Evolutionary conservation across 2,888 invertebrate species (phyloP).

Genomic region (Sesia apiformis): DNA sequence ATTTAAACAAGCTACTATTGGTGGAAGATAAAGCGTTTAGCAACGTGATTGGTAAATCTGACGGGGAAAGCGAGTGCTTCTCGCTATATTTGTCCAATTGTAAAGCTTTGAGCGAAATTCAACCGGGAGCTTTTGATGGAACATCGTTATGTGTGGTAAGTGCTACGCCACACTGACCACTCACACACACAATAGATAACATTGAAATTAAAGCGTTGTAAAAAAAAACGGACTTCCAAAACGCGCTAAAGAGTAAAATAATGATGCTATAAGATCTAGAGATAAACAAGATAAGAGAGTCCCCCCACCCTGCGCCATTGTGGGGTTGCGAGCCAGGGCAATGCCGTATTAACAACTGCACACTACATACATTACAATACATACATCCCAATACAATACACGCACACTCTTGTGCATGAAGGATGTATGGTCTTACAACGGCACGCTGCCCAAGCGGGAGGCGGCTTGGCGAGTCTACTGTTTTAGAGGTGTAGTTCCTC

Average conservation of each 20-base stretch:
- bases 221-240: too few relatives aligned
- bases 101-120: slow-evolving; percentile 45
- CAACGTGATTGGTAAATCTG: slow-evolving; percentile 50
- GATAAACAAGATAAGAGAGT: too few relatives aligned
- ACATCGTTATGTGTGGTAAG: slow-evolving; percentile 72
- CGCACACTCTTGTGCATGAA: not conserved
- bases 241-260: too few relatives aligned
- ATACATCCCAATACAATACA: too few relatives aligned
- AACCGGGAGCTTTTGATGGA: slow-evolving; percentile 59
- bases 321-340: too few relatives aligned
- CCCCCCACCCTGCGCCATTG: too few relatives aligned
- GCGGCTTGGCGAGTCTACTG: too few relatives aligned
- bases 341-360: too few relatives aligned
- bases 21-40: slow-evolving; percentile 63
- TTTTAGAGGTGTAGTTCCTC: too few relatives aligned
- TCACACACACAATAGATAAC: not conserved
- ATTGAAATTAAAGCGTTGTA: too few relatives aligned
- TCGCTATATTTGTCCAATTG: slow-evolving; percentile 65
- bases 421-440: not conserved
- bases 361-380: too few relatives aligned
- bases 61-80: slow-evolving; percentile 51
- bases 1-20: slow-evolving; percentile 36
- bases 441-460: not conserved
- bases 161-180: slow-evolving; percentile 4
- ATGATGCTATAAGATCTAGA: too few relatives aligned